Conservation (phyloP, 2,888 invertebrate genomes). For the Latrodectus elegans region DNA sequence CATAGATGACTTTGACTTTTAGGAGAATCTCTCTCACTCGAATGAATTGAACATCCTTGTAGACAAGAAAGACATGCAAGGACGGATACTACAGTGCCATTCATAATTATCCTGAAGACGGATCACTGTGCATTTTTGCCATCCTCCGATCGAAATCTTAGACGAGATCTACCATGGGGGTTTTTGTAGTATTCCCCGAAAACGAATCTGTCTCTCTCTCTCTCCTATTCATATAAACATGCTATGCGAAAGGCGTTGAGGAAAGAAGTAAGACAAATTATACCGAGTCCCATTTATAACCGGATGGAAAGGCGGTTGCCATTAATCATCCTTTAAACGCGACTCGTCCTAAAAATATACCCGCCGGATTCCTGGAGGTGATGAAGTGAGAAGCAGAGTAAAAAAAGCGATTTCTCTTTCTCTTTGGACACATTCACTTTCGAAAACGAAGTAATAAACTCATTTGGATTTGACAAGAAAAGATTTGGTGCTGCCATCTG, state of each 20-base stretch:
- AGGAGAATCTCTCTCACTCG: too few relatives aligned
- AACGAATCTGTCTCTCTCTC: constrained; percentile 10
- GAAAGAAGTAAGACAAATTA: constrained; percentile 65
- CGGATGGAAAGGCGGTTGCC: constrained; percentile 44
- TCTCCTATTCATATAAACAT: constrained; percentile 22
- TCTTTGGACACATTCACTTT: too few relatives aligned
- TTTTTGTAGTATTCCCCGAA: constrained; percentile 1
- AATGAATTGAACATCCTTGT: background rate
- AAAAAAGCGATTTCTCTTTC: constrained; percentile 17
- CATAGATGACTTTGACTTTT: too few relatives aligned
- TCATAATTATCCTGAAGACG: constrained; percentile 61
- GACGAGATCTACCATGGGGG: constrained; percentile 57
- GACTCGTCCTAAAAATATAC: constrained; percentile 63
- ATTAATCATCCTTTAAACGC: constrained; percentile 68
- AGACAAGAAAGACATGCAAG: background rate
- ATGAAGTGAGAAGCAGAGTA: constrained; percentile 59
- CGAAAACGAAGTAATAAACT: background rate
- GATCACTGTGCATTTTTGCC: constrained; percentile 43
- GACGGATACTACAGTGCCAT: constrained; percentile 8
- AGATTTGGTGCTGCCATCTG: constrained; percentile 1
- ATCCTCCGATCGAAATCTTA: constrained; percentile 47
- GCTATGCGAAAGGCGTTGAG: constrained; percentile 7
- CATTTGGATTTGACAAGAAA: background rate
- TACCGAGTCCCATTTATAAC: constrained; percentile 63
- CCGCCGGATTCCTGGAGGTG: constrained; percentile 58